A percentile compares a stretch with the other conserved stretches of the same genome.
phyloP scores from a whole-genome alignment of 2,888 invertebrate species.

The Euplexia lucipara region DNA sequence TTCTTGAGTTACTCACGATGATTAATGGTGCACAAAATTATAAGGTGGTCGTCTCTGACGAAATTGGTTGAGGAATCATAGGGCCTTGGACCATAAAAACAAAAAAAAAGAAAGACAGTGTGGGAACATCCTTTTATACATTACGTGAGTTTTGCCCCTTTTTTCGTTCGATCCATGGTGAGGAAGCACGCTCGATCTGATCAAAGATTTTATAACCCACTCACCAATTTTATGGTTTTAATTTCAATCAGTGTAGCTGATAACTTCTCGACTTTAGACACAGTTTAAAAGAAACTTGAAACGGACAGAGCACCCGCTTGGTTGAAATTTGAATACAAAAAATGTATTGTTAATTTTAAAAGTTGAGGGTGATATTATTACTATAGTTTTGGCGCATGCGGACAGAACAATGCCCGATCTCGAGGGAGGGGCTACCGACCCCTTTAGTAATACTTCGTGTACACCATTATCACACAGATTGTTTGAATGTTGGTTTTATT shows the following conservation, averaged over 20 bases:
- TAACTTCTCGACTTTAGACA: constrained; percentile 53
- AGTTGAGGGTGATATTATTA: constrained; percentile 70
- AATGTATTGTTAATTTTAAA: constrained; percentile 52
- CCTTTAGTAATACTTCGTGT: constrained; percentile 75
- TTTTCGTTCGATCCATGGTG: constrained; percentile 69
- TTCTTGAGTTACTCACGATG: constrained; percentile 79
- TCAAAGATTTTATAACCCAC: constrained; percentile 73
- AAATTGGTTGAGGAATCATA: constrained; percentile 81
- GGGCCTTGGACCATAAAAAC: constrained; percentile 72
- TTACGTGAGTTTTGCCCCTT: constrained; percentile 71
- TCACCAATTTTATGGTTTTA: constrained; percentile 74
- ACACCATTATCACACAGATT: constrained; percentile 66
- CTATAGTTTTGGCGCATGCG: constrained; percentile 70
- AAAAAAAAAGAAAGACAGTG: constrained; percentile 81
- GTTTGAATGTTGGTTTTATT: constrained; percentile 66
- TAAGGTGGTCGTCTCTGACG: constrained; percentile 80
- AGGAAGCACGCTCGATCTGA: constrained; percentile 77
- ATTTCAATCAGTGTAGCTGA: constrained; percentile 63
- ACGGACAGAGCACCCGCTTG: constrained; percentile 36
- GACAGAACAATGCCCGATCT: constrained; percentile 72
- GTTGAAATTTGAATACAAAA: constrained; percentile 56
- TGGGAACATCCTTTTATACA: constrained; percentile 83
- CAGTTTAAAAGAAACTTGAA: constrained; percentile 57
- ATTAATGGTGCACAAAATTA: constrained; percentile 87
- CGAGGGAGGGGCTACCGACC: constrained; percentile 73